Conservation (phyloP, 2,888 invertebrate genomes). For the Drosophila limbata region DNA sequence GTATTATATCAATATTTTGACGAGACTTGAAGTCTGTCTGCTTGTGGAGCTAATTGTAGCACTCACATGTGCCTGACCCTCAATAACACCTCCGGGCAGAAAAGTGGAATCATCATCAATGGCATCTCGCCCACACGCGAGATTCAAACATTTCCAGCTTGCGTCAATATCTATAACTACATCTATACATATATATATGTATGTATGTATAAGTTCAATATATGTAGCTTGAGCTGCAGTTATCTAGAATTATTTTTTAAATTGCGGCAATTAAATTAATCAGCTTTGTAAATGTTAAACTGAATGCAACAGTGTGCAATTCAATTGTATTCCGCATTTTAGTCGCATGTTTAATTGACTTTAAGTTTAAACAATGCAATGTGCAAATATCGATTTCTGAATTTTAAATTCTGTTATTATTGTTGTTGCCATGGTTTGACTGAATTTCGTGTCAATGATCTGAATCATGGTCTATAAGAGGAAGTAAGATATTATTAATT, state of each 20-base stretch:
- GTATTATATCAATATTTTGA: constrained; percentile 4
- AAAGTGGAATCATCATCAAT: constrained; percentile 22
- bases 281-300: constrained; percentile 37
- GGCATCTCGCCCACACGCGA: constrained; percentile 71
- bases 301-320: constrained; percentile 49
- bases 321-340: constrained; percentile 51
- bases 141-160: constrained; percentile 26
- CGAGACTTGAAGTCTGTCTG: constrained; percentile 21
- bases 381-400: constrained; percentile 42
- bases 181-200: constrained; percentile 8
- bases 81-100: constrained; percentile 54
- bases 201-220: constrained; percentile 15
- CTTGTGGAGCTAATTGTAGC: constrained; percentile 40
- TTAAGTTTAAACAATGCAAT: constrained; percentile 17
- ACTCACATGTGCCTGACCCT: constrained; percentile 58
- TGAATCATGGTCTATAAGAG: background rate
- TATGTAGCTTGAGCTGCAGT: constrained; percentile 7
- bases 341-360: constrained; percentile 57
- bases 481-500: background rate
- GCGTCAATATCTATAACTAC: constrained; percentile 20
- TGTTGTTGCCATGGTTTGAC: constrained; percentile 16
- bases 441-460: background rate
- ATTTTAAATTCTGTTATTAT: constrained; percentile 29
- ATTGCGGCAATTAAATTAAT: constrained; percentile 73
- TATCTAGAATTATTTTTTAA: constrained; percentile 45